These are phyloP conservation scores for Tetragnatha montana DNA, from an alignment of 2,888 invertebrate species.

Conservation along the genomic window DNA sequence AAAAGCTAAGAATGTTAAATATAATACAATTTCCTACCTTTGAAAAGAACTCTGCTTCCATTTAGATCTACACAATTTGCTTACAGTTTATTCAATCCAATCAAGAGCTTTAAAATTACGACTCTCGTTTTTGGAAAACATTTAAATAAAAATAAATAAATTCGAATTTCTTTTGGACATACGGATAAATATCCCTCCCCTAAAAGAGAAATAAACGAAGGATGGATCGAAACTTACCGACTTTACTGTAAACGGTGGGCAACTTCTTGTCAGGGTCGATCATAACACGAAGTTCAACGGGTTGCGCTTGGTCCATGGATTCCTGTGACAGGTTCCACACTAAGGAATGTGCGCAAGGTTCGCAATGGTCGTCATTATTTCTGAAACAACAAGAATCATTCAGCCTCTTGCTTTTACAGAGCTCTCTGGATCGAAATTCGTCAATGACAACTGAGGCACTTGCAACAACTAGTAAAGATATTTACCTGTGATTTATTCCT, in stretches of 20 bases:
- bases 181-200: too few species aligned
- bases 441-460: neutral
- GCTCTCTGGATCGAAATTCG: neutral
- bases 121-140: too few species aligned
- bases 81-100: too few species aligned
- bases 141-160: too few species aligned
- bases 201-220: too few species aligned
- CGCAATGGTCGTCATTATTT: slow-evolving; percentile 50
- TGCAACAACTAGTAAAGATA: neutral
- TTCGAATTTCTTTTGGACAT: too few species aligned
- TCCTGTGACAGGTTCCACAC: slow-evolving; percentile 68
- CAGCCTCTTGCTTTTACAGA: neutral
- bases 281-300: slow-evolving; percentile 71
- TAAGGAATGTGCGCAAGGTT: slow-evolving; percentile 59
- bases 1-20: too few species aligned
- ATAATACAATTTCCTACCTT: too few species aligned
- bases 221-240: slow-evolving; percentile 60
- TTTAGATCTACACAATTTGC: too few species aligned
- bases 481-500: slow-evolving; percentile 62
- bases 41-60: too few species aligned
- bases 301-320: slow-evolving; percentile 66
- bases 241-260: slow-evolving; percentile 72
- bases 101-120: too few species aligned
- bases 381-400: neutral
- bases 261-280: slow-evolving; percentile 72